phyloP scores from a whole-genome alignment of 2,888 invertebrate species.

The Nudaria mundana region DNA sequence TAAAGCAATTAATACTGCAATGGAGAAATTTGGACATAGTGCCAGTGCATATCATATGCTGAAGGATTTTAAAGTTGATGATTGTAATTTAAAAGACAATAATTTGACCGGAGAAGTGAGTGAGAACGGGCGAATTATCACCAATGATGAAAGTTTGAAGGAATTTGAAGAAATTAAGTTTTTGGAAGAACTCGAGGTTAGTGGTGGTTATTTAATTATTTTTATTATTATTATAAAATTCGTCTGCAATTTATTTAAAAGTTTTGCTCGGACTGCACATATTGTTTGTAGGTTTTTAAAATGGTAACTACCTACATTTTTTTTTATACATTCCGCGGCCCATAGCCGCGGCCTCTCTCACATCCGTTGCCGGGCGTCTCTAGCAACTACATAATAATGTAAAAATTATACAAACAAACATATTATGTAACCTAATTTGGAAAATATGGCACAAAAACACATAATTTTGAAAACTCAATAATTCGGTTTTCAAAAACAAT shows the following conservation, averaged over 20 bases:
- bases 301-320: too few relatives aligned
- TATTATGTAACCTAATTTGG: too few relatives aligned
- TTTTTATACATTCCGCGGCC: too few relatives aligned
- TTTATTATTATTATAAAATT: background rate
- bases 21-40: conserved; percentile 82
- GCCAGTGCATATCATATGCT: conserved; percentile 84
- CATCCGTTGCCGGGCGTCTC: too few relatives aligned
- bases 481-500: too few relatives aligned
- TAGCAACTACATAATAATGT: too few relatives aligned
- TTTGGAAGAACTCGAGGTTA: conserved; percentile 70
- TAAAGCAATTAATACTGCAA: conserved; percentile 75
- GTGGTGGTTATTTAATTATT: background rate
- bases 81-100: conserved; percentile 68
- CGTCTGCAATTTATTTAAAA: background rate
- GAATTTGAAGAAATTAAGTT: conserved; percentile 56
- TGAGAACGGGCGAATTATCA: conserved; percentile 63
- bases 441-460: too few relatives aligned
- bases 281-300: too few relatives aligned
- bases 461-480: too few relatives aligned
- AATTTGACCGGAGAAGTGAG: conserved; percentile 64
- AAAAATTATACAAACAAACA: too few relatives aligned
- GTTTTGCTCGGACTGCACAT: too few relatives aligned
- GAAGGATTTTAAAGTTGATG: conserved; percentile 79
- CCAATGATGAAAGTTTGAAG: conserved; percentile 48
- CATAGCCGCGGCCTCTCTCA: too few relatives aligned